Base-by-base conservation (phyloP, 2,113 vertebrate genomes). In the Pomatorhinus ruficollis region DNA sequence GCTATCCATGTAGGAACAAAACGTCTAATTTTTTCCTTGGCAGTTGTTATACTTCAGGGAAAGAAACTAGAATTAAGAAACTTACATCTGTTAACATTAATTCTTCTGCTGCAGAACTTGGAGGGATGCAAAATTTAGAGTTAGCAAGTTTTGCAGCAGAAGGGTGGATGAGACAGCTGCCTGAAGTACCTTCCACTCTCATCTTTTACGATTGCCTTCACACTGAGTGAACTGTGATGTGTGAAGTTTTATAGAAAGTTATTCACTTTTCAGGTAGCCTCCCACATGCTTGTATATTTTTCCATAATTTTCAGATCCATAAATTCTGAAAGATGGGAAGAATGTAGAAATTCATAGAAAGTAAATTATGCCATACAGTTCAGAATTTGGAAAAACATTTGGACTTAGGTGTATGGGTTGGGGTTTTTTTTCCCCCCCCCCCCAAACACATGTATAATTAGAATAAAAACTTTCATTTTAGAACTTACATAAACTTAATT, bases 371-470 rank as follows among this genome's bases (percentile, higher is more conserved):
- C 5, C 42, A 39, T 30, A 4, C 23, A 66, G 63, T 54, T 66
- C 45, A 65, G 23, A 66, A 60, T 66, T 71, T 70, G 11, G 25
- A 45, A 35, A 79, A 79, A 76, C 72, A 27, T 57, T 89, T 84
- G 23, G 85, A 49, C 2, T 57, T 44, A 11, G 6, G 4, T 90
- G 13, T 25, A 61, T n/a, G 12, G 4, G 5, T 68, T 76, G 24
- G 23, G 0, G 0, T 28, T 6, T 28, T 60, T 59, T 52, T 1
- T 1, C 7, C 39, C 15, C 15, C 22, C 7, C 39, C 15, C 15
- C 22, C 5, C 23, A 60, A 69, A 81, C 25, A 7, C 6, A 15
- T 15, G 3, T 56, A 31, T 40, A 45, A 15, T 45, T 64, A 39
- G 19, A 93, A 76, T 50, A 59, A 86, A 79, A 76, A 11, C 11